Percentiles rank a stretch among this genome's conserved stretches.
These are phyloP conservation scores for Merluccius polli DNA, from an alignment of 2,797 vertebrate genomes.

Conservation along the genomic window DNA sequence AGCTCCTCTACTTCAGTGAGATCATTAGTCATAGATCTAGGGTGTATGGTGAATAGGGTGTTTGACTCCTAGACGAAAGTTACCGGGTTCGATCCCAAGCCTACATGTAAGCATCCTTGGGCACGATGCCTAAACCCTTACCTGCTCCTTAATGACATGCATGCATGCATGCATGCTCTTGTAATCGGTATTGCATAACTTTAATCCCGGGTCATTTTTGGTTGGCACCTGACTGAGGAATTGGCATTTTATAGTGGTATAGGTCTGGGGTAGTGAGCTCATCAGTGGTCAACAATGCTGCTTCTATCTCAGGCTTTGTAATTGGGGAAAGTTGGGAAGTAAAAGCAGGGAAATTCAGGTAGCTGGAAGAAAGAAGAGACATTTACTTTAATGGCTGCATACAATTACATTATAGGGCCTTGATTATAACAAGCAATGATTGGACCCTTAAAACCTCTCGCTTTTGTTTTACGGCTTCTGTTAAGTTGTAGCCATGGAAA, in stretches of 20 bases:
- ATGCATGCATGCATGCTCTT: not conserved
- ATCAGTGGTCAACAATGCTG: not conserved
- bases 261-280: not conserved
- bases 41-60: not conserved
- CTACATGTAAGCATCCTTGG: not conserved
- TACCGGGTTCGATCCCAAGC: not conserved
- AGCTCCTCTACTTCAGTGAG: not conserved
- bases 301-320: not conserved
- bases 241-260: not conserved
- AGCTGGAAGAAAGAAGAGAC: not conserved
- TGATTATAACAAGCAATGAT: constrained; percentile 2
- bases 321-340: not conserved
- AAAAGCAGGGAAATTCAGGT: not conserved
- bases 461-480: not conserved
- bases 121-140: not conserved
- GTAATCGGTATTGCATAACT: not conserved
- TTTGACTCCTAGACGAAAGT: not conserved
- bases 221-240: not conserved
- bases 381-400: not conserved
- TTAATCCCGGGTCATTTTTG: not conserved
- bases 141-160: not conserved
- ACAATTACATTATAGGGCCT: not conserved
- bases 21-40: not conserved
- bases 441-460: not conserved
- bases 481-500: not conserved